Conservation (phyloP, 2,888 invertebrate species). For the Lottia gigantea region DNA sequence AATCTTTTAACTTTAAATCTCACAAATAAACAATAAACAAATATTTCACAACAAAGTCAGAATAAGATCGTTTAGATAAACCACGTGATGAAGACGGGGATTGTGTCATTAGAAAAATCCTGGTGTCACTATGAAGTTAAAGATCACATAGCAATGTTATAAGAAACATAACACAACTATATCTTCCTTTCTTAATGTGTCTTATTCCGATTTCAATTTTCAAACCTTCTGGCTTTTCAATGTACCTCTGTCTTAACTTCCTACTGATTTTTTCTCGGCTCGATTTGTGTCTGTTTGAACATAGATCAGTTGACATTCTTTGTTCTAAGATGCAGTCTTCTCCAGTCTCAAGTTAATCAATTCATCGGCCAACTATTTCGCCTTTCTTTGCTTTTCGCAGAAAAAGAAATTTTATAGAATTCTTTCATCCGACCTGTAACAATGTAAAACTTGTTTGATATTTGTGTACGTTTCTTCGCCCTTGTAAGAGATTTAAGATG, state of each 20-base stretch:
- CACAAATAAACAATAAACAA: too few relatives aligned
- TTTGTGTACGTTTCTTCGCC: too few relatives aligned
- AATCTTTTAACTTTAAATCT: too few relatives aligned
- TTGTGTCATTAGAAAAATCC: not conserved
- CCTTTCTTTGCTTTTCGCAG: slow-evolving; percentile 7
- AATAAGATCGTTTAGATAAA: not conserved
- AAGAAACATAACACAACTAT: not conserved
- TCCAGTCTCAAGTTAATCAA: too few relatives aligned
- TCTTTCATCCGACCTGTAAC: not conserved
- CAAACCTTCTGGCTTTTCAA: not conserved
- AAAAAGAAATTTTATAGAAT: slow-evolving; percentile 1
- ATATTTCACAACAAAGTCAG: not conserved
- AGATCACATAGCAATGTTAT: not conserved
- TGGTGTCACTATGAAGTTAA: not conserved
- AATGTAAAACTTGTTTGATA: not conserved
- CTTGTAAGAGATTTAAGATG: too few relatives aligned
- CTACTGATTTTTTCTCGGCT: not conserved
- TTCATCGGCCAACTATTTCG: not conserved
- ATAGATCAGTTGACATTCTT: not conserved
- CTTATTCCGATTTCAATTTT: not conserved
- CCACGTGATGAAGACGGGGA: slow-evolving; percentile 3
- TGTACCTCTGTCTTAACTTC: not conserved
- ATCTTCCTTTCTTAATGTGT: too few relatives aligned
- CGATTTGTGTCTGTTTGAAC: slow-evolving; percentile 3
- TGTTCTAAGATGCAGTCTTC: not conserved